Percentiles rank a stretch among this genome's conserved stretches.
phyloP scores from a whole-genome alignment of 2,797 vertebrate species.

The Melanogrammus aeglefinus region DNA sequence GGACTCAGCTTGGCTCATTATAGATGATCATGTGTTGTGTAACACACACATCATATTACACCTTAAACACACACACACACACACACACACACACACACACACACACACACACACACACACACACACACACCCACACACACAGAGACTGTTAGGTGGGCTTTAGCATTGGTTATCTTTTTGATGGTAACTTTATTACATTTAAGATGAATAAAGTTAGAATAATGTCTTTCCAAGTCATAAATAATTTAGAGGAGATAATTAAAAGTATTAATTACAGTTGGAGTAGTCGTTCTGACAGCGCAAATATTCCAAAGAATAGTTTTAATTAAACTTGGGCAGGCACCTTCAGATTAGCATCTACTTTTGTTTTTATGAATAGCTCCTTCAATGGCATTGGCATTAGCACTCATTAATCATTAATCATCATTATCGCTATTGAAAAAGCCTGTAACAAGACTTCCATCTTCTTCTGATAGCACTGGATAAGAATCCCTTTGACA shows the following conservation, averaged over 20 bases:
- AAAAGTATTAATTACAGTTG: neutral
- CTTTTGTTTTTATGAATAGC: neutral
- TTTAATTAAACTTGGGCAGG: neutral
- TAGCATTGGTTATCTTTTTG: neutral
- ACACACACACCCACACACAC: neutral
- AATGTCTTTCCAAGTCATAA: neutral
- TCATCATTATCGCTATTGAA: neutral
- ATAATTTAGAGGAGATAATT: neutral
- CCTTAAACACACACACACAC: neutral
- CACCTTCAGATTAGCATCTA: neutral
- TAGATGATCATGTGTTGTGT: neutral
- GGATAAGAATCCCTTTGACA: neutral
- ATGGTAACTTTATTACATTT: neutral
- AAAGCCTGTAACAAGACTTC: neutral
- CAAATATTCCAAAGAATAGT: neutral
- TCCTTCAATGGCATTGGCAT: neutral
- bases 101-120: too few species aligned
- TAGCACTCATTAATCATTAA: neutral
- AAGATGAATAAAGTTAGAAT: neutral
- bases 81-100: neutral
- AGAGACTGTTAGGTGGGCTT: neutral
- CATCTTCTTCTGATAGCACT: neutral
- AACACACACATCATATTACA: neutral
- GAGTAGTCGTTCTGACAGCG: neutral
- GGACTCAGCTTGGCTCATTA: slow-evolving; percentile 1